phyloP scores from a whole-genome alignment of 2,797 vertebrate species.

The Holocentrus rufus region DNA sequence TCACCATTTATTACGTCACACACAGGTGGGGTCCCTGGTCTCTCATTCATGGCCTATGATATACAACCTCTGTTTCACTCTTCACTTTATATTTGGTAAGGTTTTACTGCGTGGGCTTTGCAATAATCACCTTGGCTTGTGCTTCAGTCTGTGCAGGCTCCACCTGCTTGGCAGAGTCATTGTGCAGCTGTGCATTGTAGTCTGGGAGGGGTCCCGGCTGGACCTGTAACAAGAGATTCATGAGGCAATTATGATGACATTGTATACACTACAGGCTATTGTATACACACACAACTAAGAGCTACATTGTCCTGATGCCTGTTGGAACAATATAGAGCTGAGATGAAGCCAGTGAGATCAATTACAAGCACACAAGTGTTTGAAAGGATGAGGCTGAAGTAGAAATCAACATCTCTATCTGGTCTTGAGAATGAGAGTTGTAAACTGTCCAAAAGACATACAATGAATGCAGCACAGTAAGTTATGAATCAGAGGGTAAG shows the following conservation, averaged over 20 bases:
- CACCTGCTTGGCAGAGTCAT: conserved; percentile 80
- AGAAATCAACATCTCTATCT: conserved; percentile 3
- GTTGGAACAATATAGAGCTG: conserved; percentile 44
- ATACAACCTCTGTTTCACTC: conserved; percentile 8
- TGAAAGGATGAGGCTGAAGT: conserved; percentile 24
- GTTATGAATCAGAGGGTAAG: background rate
- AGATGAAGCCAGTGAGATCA: conserved; percentile 27
- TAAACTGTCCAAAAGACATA: background rate
- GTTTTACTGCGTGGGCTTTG: background rate
- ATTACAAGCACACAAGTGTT: conserved; percentile 19
- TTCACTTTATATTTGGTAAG: background rate
- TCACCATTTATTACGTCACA: conserved; percentile 1
- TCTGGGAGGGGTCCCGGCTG: conserved; percentile 83
- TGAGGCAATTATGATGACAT: conserved; percentile 59
- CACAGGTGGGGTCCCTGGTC: conserved; percentile 2
- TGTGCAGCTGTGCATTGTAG: conserved; percentile 80
- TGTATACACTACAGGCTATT: conserved; percentile 45
- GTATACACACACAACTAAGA: conserved; percentile 38
- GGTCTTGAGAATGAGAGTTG: conserved; percentile 8
- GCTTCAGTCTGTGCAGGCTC: conserved; percentile 81
- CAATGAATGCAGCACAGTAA: background rate
- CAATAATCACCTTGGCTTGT: conserved; percentile 82
- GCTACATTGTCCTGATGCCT: conserved; percentile 40
- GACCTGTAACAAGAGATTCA: conserved; percentile 73
- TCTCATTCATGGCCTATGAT: conserved; percentile 1